Evolutionary conservation across 1,140 invertebrate species (phyloP).

Genomic region (Yoshiicerus persimilis): DNA sequence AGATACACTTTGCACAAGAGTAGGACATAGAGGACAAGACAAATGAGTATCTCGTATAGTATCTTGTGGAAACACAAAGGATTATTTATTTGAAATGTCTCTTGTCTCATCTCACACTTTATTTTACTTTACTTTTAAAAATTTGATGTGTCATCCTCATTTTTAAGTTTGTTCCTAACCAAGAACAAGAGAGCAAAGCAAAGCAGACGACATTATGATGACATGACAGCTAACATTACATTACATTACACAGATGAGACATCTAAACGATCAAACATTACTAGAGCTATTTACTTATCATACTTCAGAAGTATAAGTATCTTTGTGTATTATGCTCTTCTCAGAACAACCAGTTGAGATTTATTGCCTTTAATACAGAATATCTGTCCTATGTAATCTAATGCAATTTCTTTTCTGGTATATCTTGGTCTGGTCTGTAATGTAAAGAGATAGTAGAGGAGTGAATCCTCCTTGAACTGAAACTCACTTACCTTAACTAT

Average conservation of each 20-base stretch:
- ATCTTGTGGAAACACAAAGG: background rate
- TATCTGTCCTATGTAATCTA: too few species aligned
- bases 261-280: background rate
- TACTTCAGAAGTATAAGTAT: too few species aligned
- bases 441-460: background rate
- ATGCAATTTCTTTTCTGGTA: background rate
- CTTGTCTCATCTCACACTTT: slow-evolving; percentile 7
- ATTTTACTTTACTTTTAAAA: too few species aligned
- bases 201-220: background rate
- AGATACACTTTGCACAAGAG: background rate
- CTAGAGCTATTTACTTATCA: background rate
- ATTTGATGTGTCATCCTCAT: slow-evolving; percentile 13
- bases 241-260: background rate
- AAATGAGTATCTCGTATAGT: background rate
- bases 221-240: background rate
- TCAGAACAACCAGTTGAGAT: background rate
- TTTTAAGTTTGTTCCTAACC: background rate
- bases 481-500: background rate
- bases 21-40: background rate
- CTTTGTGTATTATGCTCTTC: background rate
- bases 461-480: background rate
- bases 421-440: background rate
- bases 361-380: background rate
- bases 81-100: background rate
- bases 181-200: background rate